Evolutionary conservation across 2,113 vertebrate genomes (phyloP), one percentile per base, ranked within the genome.

Genomic region (Chlorodrepanis virens): DNA sequence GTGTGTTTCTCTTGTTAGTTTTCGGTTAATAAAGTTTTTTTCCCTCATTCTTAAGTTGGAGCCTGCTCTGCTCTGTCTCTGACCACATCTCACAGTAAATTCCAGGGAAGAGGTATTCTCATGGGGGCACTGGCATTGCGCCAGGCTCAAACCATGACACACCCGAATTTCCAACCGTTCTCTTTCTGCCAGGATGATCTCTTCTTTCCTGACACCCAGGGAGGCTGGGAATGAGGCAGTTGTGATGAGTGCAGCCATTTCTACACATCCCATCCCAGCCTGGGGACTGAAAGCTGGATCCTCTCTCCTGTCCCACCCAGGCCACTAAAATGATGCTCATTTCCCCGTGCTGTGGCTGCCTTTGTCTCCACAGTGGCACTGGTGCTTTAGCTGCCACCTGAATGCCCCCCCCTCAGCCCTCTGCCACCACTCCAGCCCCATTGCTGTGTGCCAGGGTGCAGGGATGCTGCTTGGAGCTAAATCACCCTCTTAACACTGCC

Each of bases 161-260:
- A 35, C 35, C 35, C 35, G 35, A 35, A 35, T 35, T 35, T 35
- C 35, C 35, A 35, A 35, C 35, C 35, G 35, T 35, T 35, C 14
- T 50, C 27, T 40, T 93, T 74, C 54, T 68, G 18, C 18, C 5
- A 5, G 2, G 1, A 27, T 22, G 22, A 21, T 22, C 19, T 29
- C 22, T 63, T 47, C 61, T 63, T 37, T 40, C 12, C 33, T 56
- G 45, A 47, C 24, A 22, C 6, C 16, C 44, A 33, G 44, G 9
- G 63, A 39, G 11, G 23, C 68, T 9, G 3, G 10, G 9, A 40
- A 59, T n/a, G 35, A 75, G 17, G 27, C 0, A 0, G 22, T 1
- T 5, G 1, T 45, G 29, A 29, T 14, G 37, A 68, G 10, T 44
- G 35, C 40, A 47, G 23, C 11, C n/a, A 13, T 37, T 87, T 69